Conservation (phyloP, 2,797 vertebrate genomes). For the Coreius guichenoti region DNA sequence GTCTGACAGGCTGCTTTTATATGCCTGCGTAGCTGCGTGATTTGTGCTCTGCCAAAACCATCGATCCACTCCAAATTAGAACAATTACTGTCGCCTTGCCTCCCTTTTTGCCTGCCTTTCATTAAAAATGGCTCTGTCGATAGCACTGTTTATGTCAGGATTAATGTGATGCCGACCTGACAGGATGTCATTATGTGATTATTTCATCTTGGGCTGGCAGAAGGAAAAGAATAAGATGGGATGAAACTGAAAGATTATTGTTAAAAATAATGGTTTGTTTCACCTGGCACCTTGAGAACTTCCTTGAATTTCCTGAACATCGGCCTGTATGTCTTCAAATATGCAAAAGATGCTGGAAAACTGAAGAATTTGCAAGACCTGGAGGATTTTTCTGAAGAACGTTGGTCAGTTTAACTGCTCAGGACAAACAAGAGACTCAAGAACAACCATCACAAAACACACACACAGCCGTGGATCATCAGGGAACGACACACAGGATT, state of each 20-base stretch:
- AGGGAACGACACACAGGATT: too few relatives aligned
- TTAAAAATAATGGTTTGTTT: constrained; percentile 47
- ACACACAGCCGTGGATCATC: too few relatives aligned
- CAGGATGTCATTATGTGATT: constrained; percentile 68
- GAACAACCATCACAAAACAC: too few relatives aligned
- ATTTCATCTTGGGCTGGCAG: constrained; percentile 60
- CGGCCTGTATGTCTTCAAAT: constrained; percentile 26
- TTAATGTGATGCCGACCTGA: constrained; percentile 65
- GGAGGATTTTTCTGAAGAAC: too few relatives aligned
- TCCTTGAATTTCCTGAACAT: constrained; percentile 68
- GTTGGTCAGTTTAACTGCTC: too few relatives aligned
- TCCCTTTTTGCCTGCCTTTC: constrained; percentile 65
- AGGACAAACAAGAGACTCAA: too few relatives aligned
- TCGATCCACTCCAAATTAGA: constrained; percentile 75
- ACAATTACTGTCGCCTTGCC: constrained; percentile 64
- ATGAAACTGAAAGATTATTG: constrained; percentile 36
- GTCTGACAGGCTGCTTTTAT: constrained; percentile 67
- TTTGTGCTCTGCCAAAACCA: constrained; percentile 72
- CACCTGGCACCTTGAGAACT: constrained; percentile 78
- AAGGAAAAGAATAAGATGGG: constrained; percentile 33
- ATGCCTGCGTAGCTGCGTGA: constrained; percentile 67
- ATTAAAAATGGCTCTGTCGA: constrained; percentile 71
- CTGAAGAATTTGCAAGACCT: too few relatives aligned
- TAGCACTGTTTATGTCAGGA: constrained; percentile 66
- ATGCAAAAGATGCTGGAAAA: too few relatives aligned